Conservation (phyloP, 2,797 vertebrate genomes). For the Enteromius fasciolatus region DNA sequence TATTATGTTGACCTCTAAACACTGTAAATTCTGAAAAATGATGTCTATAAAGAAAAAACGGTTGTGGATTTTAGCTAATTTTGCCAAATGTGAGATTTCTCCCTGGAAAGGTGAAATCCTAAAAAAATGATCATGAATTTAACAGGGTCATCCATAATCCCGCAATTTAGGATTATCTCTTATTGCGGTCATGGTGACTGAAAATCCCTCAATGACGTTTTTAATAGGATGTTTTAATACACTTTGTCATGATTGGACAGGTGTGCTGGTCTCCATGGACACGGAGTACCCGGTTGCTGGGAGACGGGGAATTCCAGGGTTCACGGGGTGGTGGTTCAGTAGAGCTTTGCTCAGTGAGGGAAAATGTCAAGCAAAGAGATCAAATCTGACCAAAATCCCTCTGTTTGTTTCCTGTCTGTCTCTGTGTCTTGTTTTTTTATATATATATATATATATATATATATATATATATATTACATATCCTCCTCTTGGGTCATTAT, state of each 20-base stretch:
- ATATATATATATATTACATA: background rate
- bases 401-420: background rate
- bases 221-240: conserved; percentile 38
- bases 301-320: conserved; percentile 37
- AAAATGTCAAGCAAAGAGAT: conserved; percentile 28
- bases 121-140: background rate
- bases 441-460: no score
- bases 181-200: conserved; percentile 60
- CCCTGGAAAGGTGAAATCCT: conserved; percentile 14
- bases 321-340: conserved; percentile 24
- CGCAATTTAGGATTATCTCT: conserved; percentile 67
- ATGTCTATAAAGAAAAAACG: background rate
- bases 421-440: background rate
- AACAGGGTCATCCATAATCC: conserved; percentile 60
- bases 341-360: conserved; percentile 10
- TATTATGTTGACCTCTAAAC: background rate
- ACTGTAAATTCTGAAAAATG: background rate
- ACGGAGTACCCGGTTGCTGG: conserved; percentile 31
- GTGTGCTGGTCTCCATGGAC: conserved; percentile 66
- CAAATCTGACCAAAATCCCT: conserved; percentile 7
- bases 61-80: background rate
- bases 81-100: conserved; percentile 1
- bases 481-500: background rate
- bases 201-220: conserved; percentile 65
- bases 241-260: conserved; percentile 60